Conservation (phyloP, 1,140 invertebrate genomes). For the Hestina assimilis region DNA sequence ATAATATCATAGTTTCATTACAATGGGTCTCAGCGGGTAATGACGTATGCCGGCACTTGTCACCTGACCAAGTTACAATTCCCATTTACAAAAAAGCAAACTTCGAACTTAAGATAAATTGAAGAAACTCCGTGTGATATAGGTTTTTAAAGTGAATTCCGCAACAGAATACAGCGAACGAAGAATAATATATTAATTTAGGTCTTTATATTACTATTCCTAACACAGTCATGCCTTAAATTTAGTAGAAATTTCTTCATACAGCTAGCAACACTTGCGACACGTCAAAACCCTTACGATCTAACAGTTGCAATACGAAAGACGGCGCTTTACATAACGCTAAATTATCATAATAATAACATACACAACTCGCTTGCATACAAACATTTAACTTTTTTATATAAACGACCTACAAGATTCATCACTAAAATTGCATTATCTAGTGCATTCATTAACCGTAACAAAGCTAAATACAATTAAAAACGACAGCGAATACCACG, state of each 20-base stretch:
- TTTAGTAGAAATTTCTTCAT: not conserved
- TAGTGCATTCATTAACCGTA: constrained; percentile 12
- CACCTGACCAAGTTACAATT: constrained; percentile 35
- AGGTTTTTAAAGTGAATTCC: not conserved
- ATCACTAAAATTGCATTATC: constrained; percentile 13
- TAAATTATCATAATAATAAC: constrained; percentile 7
- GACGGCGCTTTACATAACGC: not conserved
- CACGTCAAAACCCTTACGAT: constrained; percentile 2
- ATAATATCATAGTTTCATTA: constrained; percentile 70
- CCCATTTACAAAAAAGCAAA: too few species aligned
- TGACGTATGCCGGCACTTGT: constrained; percentile 54
- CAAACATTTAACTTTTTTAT: constrained; percentile 19
- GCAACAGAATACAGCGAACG: constrained; percentile 16
- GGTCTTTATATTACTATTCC: constrained; percentile 11
- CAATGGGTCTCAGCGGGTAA: constrained; percentile 65
- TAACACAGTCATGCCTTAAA: constrained; percentile 5
- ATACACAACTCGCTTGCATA: constrained; percentile 9
- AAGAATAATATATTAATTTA: constrained; percentile 16
- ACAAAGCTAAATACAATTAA: constrained; percentile 8
- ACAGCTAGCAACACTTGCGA: constrained; percentile 8
- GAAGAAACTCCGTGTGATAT: not conserved
- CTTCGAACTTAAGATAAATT: too few species aligned
- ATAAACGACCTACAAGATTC: constrained; percentile 16
- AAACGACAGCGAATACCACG: not conserved
- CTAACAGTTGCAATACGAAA: not conserved